Percentiles rank a stretch among this genome's conserved stretches.
phyloP scores from a whole-genome alignment of 2,888 invertebrate species.

The Pediacus dermestoides region DNA sequence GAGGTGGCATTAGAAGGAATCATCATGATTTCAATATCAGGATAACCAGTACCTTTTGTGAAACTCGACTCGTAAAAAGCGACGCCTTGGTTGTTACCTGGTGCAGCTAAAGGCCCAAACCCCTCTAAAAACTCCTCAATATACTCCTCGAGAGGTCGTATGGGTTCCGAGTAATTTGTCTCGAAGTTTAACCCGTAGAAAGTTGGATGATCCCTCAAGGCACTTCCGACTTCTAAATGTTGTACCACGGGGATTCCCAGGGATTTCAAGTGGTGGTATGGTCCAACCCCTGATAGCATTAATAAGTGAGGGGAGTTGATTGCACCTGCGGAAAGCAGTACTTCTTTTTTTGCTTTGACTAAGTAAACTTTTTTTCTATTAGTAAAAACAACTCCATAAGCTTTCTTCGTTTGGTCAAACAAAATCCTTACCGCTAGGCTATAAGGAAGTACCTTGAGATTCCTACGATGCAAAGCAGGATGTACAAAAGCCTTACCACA shows the following conservation, averaged over 20 bases:
- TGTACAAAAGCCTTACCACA: constrained; percentile 71
- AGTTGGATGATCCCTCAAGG: constrained; percentile 73
- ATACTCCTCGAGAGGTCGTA: constrained; percentile 6
- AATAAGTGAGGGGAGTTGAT: constrained; percentile 79
- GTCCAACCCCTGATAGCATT: constrained; percentile 78
- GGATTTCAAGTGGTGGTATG: constrained; percentile 57
- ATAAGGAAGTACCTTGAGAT: constrained; percentile 65
- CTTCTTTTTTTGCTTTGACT: constrained; percentile 63
- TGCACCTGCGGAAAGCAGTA: constrained; percentile 73
- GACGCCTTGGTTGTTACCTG: constrained; percentile 32
- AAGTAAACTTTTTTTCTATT: constrained; percentile 35
- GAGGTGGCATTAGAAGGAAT: constrained; percentile 51
- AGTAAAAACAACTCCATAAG: not conserved
- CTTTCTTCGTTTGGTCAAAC: not conserved
- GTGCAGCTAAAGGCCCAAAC: constrained; percentile 23
- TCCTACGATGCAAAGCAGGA: constrained; percentile 59
- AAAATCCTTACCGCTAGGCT: constrained; percentile 54
- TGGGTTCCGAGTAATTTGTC: constrained; percentile 51
- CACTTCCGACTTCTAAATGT: constrained; percentile 70
- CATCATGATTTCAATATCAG: constrained; percentile 36
- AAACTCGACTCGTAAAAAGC: constrained; percentile 30
- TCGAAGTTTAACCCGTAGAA: constrained; percentile 66
- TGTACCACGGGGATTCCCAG: constrained; percentile 59
- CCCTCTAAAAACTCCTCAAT: constrained; percentile 24
- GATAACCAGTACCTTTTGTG: constrained; percentile 25